phyloP scores from a whole-genome alignment of 2,888 invertebrate genomes.

The Aporophyla lueneburgensis region DNA sequence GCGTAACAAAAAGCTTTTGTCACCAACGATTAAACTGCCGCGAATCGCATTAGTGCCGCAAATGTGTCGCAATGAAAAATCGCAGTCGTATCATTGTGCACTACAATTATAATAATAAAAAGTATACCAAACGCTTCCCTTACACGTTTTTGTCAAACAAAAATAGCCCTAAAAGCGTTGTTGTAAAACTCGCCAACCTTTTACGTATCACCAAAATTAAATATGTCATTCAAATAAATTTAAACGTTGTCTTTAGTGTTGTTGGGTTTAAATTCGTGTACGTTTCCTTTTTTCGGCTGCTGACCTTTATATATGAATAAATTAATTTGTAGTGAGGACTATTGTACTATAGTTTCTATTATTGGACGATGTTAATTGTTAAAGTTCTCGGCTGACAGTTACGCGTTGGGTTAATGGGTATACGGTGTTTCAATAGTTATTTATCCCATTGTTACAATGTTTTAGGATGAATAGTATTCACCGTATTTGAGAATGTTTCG shows the following conservation, averaged over 20 bases:
- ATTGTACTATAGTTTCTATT: constrained; percentile 88
- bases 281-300: constrained; percentile 74
- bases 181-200: constrained; percentile 43
- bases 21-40: constrained; percentile 76
- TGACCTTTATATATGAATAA: constrained; percentile 85
- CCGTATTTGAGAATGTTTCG: constrained; percentile 69
- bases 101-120: constrained; percentile 64
- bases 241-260: constrained; percentile 52
- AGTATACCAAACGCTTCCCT: constrained; percentile 57
- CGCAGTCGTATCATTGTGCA: constrained; percentile 77
- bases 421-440: constrained; percentile 84
- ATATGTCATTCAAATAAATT: constrained; percentile 48
- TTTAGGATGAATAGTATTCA: constrained; percentile 81
- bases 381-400: constrained; percentile 85
- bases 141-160: constrained; percentile 39
- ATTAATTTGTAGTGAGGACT: constrained; percentile 87
- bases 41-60: constrained; percentile 80
- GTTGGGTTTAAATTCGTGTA: constrained; percentile 66
- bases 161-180: constrained; percentile 49
- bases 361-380: constrained; percentile 87
- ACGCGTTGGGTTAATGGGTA: constrained; percentile 85
- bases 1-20: constrained; percentile 70
- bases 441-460: constrained; percentile 81
- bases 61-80: constrained; percentile 79
- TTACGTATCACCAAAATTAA: constrained; percentile 29